Base-by-base conservation (phyloP, 2,113 vertebrate species). In the Petaurus breviceps region DNA sequence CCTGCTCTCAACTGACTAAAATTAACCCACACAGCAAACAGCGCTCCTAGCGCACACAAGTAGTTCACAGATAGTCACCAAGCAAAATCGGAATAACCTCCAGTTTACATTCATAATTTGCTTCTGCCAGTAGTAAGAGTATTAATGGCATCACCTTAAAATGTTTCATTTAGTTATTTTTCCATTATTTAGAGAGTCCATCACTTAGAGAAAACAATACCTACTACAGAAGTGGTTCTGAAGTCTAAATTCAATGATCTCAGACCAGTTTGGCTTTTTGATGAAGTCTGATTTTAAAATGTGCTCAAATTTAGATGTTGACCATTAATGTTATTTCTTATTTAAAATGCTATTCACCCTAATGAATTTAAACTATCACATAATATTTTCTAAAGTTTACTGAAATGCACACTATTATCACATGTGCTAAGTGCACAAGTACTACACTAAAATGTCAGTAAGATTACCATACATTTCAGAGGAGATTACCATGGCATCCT, bases 371-470 rank as follows among this genome's bases (percentile, higher is more conserved):
- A 93, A 96, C 51, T 96, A 95, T 12, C 94, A 96, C 90, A 54
- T 94, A 97, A 91, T 16, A 95, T 92, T 22, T 1, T 91, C 93
- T 95, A 95, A 96, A 93, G 12, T 90, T 97, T 95, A 91, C 53
- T 92, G 94, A 96, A 97, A 97, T 37, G 51, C 31, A 97, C 90
- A 91, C 22, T 92, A 50, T 49, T 89, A 96, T 46, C 14, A 95
- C 90, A 77, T 96, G 28, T 94, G 50, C 84, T 95, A 96, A 90
- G 23, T 46, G 51, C 51, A 95, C 97, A 98, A 98, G 96, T 55
- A 97, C 92, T 95, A 97, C 54, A 96, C 97, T 95, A 98, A 98
- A 98, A 98, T 97, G 97, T 98, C 97, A 98, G 97, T 93, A 95
- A 96, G 90, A 94, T 96, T 93, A 97, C 90, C 96, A 97, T 31